Conservation (phyloP, 2,797 vertebrate genomes). For the Brachyalestes nurse region DNA sequence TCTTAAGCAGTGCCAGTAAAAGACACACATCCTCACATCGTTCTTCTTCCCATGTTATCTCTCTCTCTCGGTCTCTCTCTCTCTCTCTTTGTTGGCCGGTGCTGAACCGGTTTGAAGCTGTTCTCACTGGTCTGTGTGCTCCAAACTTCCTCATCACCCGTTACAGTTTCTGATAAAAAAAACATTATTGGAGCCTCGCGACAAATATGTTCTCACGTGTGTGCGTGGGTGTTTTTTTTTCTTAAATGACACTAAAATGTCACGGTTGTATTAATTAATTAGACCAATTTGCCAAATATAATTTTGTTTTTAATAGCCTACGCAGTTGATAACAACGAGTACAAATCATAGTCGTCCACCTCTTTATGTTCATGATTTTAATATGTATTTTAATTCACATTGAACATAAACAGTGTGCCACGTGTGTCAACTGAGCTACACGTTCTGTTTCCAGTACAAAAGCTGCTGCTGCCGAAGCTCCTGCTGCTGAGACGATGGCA, state of each 20-base stretch:
- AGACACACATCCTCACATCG: neutral
- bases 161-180: neutral
- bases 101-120: conserved; percentile 73
- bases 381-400: neutral
- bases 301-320: too few species aligned
- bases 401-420: conserved; percentile 44
- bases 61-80: neutral
- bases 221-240: too few species aligned
- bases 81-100: conserved; percentile 60
- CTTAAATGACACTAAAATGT: too few species aligned
- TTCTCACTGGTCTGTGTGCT: conserved; percentile 66
- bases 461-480: conserved; percentile 36
- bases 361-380: neutral
- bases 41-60: conserved; percentile 22
- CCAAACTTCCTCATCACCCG: conserved; percentile 45
- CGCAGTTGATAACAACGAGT: too few species aligned
- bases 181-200: too few species aligned
- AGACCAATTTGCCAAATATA: too few species aligned
- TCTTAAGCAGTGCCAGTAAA: conserved; percentile 4
- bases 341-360: too few species aligned
- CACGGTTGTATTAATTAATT: too few species aligned
- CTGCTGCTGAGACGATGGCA: conserved; percentile 8
- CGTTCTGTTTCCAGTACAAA: conserved; percentile 46
- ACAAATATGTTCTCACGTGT: too few species aligned
- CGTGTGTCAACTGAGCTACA: conserved; percentile 13